Percentiles rank a stretch among this genome's conserved stretches.
Evolutionary conservation across 2,888 invertebrate species (phyloP).

Genomic region (Alloplasta piceator): DNA sequence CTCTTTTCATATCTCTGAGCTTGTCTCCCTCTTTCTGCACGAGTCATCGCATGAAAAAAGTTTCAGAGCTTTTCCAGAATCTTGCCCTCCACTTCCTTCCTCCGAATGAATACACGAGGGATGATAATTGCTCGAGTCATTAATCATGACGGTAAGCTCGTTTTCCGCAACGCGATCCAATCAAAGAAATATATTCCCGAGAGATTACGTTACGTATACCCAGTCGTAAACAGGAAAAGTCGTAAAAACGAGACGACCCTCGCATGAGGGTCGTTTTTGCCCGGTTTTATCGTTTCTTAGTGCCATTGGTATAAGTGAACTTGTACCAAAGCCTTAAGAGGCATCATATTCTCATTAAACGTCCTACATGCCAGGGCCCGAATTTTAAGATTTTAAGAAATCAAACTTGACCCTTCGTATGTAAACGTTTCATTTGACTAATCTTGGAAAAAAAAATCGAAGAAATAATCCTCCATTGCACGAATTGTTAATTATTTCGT

Average conservation of each 20-base stretch:
- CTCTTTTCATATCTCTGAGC: constrained; percentile 22
- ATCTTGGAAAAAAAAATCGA: too few relatives aligned
- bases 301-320: not conserved
- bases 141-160: constrained; percentile 34
- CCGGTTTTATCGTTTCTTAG: not conserved
- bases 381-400: too few relatives aligned
- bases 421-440: too few relatives aligned
- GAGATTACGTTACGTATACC: not conserved
- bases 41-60: constrained; percentile 41
- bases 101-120: not conserved
- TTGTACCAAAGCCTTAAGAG: too few relatives aligned
- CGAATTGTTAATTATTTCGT: too few relatives aligned
- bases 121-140: constrained; percentile 44
- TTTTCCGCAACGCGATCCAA: constrained; percentile 15
- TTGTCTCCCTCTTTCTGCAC: constrained; percentile 25
- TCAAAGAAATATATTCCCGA: constrained; percentile 23
- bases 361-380: too few relatives aligned
- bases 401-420: too few relatives aligned
- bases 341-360: too few relatives aligned
- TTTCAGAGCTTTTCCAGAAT: constrained; percentile 37
- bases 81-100: not conserved
- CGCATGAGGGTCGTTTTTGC: not conserved
- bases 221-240: not conserved
- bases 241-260: not conserved
- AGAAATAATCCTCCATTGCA: too few relatives aligned